Percentiles rank a stretch among this genome's conserved stretches.
Conservation (phyloP, 1,140 invertebrate species). For the Monochamus saltuarius region DNA sequence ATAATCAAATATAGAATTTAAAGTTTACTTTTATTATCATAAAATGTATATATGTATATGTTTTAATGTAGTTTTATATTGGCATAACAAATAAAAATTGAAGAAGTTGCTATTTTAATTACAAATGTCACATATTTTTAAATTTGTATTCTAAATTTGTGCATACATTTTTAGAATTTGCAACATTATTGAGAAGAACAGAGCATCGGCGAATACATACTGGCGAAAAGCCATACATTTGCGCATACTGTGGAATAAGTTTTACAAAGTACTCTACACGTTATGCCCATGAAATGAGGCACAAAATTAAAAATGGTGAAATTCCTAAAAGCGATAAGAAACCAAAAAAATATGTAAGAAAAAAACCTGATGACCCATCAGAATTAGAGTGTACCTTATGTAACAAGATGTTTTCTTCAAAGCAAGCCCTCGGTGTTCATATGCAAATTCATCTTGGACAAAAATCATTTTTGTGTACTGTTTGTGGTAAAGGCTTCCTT, state of each 20-base stretch:
- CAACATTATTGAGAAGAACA: constrained; percentile 1
- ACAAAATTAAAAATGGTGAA: constrained; percentile 19
- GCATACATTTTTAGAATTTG: constrained; percentile 15
- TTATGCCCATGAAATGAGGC: constrained; percentile 14
- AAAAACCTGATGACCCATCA: not conserved
- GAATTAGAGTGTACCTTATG: constrained; percentile 8
- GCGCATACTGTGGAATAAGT: constrained; percentile 4
- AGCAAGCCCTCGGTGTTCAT: constrained; percentile 10
- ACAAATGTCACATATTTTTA: no score
- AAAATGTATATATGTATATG: no score
- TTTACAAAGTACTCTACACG: constrained; percentile 17
- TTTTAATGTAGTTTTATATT: no score
- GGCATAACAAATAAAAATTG: no score
- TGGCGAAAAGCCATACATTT: constrained; percentile 13
- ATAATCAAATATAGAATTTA: no score
- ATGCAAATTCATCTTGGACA: constrained; percentile 14
- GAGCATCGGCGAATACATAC: constrained; percentile 14
- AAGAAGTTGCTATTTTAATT: no score
- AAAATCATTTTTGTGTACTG: constrained; percentile 15
- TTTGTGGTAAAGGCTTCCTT: constrained; percentile 13
- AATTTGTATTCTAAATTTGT: not conserved
- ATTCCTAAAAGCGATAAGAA: constrained; percentile 7
- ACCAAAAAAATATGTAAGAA: constrained; percentile 8
- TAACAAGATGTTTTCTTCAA: constrained; percentile 10
- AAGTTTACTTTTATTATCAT: no score